Evolutionary conservation across 2,888 invertebrate species (phyloP), one percentile per base, ranked within the genome.

Genomic region (Cremastinae sp.): DNA sequence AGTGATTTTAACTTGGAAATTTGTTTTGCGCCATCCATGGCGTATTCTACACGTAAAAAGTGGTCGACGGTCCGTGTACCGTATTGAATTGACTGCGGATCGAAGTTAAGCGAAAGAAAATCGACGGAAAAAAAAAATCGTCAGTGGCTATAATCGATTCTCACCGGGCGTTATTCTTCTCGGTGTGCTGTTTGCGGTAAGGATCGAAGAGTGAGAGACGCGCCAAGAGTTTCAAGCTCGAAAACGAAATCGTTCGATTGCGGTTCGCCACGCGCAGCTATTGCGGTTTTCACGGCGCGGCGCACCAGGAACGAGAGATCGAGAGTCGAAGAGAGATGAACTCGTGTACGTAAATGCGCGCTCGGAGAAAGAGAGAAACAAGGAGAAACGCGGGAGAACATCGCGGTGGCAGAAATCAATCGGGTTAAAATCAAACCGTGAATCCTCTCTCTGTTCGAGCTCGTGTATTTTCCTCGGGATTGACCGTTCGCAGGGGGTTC

Each of bases 291-390:
- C 28, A 10, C 76, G 79, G 81, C 81, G 79, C 77, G 81, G 78
- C 76, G 78, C 78, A 80, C 76, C 75, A 76, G 82, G 81, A 83
- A 84, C 83, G 84, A 83, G 79, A n/a, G n/a, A n/a, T n/a, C n/a
- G 83, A 78, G 79, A 68, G 35, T n/a, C 20, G 71, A 59, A 78
- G 69, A 41, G 12, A 7, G 45, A 22, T 9, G 12, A 10, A 16
- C 35, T 16, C 7, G 10, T n/a, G 41, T 41, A 41, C 9, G 12
- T 41, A 41, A n/a, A 41, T 2, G 41, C 41, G 41, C 41, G 41
- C n/a, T 2, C 9, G 28, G 28, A 28, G 28, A 28, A 28, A 28
- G 28, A 28, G 28, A 2, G 28, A 28, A 28, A 28, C 28, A 5
- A 28, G 28, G 28, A 5, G 5, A 5, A 28, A 28, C 2, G 28